phyloP scores from a whole-genome alignment of 92 coral and sea anemone species.

The Phenganax marumi region DNA sequence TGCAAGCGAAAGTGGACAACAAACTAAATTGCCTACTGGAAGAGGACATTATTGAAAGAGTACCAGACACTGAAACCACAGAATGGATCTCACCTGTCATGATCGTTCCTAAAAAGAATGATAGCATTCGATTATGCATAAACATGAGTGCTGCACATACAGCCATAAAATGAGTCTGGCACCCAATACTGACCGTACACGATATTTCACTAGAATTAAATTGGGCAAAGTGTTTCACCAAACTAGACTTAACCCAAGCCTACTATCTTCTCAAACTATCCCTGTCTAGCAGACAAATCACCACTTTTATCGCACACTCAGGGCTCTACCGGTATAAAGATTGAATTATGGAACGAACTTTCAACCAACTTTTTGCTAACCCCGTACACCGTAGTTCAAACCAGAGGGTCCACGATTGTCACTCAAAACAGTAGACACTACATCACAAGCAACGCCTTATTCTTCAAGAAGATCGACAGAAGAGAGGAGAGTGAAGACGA shows the following conservation, averaged over 20 bases:
- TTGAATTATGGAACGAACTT: background rate
- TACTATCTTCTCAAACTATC: background rate
- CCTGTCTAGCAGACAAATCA: background rate
- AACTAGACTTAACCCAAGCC: background rate
- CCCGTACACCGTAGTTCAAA: background rate
- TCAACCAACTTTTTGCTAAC: background rate
- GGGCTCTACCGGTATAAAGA: background rate
- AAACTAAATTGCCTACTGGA: background rate
- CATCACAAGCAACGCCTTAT: too few species aligned
- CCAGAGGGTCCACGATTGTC: background rate
- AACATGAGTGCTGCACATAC: conserved; percentile 11
- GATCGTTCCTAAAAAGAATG: conserved; percentile 8
- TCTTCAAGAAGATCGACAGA: too few species aligned
- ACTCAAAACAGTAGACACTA: background rate
- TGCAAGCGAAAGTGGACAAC: conserved; percentile 9
- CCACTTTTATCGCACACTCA: background rate
- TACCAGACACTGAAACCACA: background rate
- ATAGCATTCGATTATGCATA: background rate
- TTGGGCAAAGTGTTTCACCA: background rate
- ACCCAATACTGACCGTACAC: too few species aligned
- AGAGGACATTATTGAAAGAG: conserved; percentile 1
- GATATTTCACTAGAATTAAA: background rate
- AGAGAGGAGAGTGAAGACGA: too few species aligned
- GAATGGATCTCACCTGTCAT: conserved; percentile 8
- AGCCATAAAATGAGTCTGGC: conserved; percentile 1